Base-by-base conservation (phyloP, 2,113 vertebrate species). In the Panthera leo region DNA sequence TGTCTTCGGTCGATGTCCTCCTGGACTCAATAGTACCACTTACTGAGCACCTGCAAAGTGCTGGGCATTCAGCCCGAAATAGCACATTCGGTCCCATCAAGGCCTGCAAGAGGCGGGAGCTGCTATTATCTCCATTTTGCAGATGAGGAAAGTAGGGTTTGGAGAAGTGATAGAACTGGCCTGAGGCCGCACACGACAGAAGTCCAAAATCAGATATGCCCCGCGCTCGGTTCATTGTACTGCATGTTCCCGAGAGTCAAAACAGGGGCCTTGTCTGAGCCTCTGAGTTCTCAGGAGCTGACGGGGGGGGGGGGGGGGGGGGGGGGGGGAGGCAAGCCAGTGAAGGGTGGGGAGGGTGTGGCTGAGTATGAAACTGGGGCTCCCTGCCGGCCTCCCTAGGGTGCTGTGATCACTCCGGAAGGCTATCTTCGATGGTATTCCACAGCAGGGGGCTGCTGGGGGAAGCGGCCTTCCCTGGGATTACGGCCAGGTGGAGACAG, bases 1-100 rank as follows among this genome's bases (percentile, higher is more conserved):
- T 36, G 0, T 75, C 34, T 61, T 75, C 36, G 23, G 42, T 55
- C 21, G 29, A 0, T 27, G 5, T 51, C 34, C 48, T 65, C 0
- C 70, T 79, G 34, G 42, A 31, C 45, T 67, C 45, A 34, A 0
- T 34, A 51, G 29, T 68, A 39, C 70, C 36, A 8, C 55, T 80
- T 58, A 19, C 14, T 42, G 55, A 94, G 65, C 23, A 39, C 34
- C 48, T 39, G 34, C 5, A 14, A 19, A 18, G 16, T 63, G 34
- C 45, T 34, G 48, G 48, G 8, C 19, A 7, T 34, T 86, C 89
- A 39, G 61, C 42, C 39, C 55, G 51, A 78, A 84, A 78, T 16
- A 29, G 27, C 58, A 31, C 34, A 11, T 78, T 84, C 18, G 23
- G 36, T 42, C 51, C 48, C 13, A 6, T 61, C 67, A 45, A 0